Evolutionary conservation across 2,888 invertebrate species (phyloP), one percentile per base, ranked within the genome.

Genomic region (Ischnura elegans): DNA sequence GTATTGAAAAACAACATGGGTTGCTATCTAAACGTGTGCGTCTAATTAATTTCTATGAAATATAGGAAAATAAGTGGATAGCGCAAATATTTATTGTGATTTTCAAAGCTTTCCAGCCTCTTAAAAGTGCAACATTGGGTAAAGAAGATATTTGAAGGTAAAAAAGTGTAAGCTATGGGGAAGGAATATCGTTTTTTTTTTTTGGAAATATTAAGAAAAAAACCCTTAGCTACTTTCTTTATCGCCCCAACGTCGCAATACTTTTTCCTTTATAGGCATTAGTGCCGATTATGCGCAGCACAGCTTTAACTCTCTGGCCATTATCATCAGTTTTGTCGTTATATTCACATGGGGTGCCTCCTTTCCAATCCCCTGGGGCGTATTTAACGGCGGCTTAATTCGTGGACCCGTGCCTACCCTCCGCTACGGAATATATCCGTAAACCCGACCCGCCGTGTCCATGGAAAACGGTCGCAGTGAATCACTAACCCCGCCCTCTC

Each of bases 291-390:
- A 76, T 36, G 76, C 61, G 25, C 2, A 61, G 61, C 61, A 61
- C 0, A 36, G 29, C 13, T 25, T 76, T 13, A 76, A 36, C 76
- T 76, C 76, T 76, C 76, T 19, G 76, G 76, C 76, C 76, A 76
- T 76, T 76, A 76, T 76, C 36, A 76, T 76, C 76, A 76, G 76
- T 76, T 76, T 76, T 76, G 76, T 76, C 76, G 76, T 76, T 36
- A 76, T 76, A 76, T 36, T 76, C 36, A 36, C 36, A 76, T 76
- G 13, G 36, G 76, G 13, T 76, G 76, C 29, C 29, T 36, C 36
- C 13, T 36, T 76, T 13, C 36, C 29, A 61, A 25, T 25, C 36
- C 76, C 76, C 76, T 51, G 51, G 36, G 76, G 76, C 5, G 76
- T 76, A 76, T 76, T 76, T 76, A 76, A 76, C 76, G 36, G 76